Evolutionary conservation across 1,140 invertebrate genomes (phyloP), one percentile per base, ranked within the genome.

Genomic region (Sitobion miscanthi): DNA sequence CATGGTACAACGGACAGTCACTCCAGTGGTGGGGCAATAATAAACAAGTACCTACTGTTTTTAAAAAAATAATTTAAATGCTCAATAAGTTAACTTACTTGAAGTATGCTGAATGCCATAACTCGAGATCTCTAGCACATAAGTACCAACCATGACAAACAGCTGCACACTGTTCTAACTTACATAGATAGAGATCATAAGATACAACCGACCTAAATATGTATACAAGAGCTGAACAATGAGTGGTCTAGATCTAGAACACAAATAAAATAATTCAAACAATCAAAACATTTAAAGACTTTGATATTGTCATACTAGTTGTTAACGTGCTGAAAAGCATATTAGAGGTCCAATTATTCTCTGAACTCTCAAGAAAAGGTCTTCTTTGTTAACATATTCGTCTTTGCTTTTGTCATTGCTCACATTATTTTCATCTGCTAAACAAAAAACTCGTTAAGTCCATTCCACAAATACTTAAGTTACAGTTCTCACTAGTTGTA

Each of bases 161-260:
- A 94, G 96, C 95, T 1, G 97, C 96, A 94, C 97, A 96, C 94
- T 97, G 96, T 95, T 99, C 98, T 94, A 99, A 95, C 0, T 98
- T 98, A 82, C 97, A 95, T 90, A 98, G 95, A 95, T 99, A 98
- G 94, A 99, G 95, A 94, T 99, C 98, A 25, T 96, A 95, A 30
- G 98, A 98, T 23, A 99, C 97, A 52, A 99, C 97, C 98, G 98
- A 99, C 94, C 97, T 96, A 87, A 98, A 95, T 94, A 99, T 97
- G 94, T 98, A 97, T 49, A 98, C 95, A 21, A 99, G 95, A 94
- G 96, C 96, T 86, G 98, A 98, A 91, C 99, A 97, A 95, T 99
- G 98, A 1, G 96, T 96, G 54, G 95, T 95, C 97, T 98, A 95
- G 93, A 95, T 42, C 42, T 42, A 42, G 2, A 42, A 93, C 38